Base-by-base conservation (phyloP, 1,140 invertebrate species). In the Cyrtorhinus lividipennis region DNA sequence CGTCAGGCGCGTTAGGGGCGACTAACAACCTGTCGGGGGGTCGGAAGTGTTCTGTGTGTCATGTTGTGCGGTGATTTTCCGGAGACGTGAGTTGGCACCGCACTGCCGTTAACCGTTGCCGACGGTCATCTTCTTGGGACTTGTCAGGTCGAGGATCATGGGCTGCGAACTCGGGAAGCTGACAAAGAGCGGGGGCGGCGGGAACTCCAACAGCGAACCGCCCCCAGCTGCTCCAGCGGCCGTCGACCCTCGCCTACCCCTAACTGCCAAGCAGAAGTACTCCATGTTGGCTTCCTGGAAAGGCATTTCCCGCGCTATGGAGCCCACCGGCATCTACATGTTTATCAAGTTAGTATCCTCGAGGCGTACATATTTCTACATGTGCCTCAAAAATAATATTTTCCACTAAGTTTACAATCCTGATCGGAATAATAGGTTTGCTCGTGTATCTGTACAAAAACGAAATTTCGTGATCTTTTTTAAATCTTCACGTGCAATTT, bases 241-340 rank as follows among this genome's bases (percentile, higher is more conserved):
- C 12, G 80, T 82, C 2, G 88, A 91, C 73, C 85, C 87, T 1
- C 73, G 88, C 44, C 77, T 92, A 63, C 90, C 90, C 0, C 77
- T 94, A 22, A 90, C 85, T 0, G 87, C 86, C 2, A 85, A 84
- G 70, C 89, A 94, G 77, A 90, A 87, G 72, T 92, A 89, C 72
- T 85, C 80, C 64, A 88, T 94, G 76, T 78, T 88, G 38, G 88
- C 89, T 1, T 90, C 87, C 13, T 94, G 90, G 90, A 92, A 90
- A 72, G 89, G 85, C 2, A 91, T 92, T 65, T 83, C 83, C 53
- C 80, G 89, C 66, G 88, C 88, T 1, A 87, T 92, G 80, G 87
- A 90, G 73, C 81, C 85, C 15, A 92, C 90, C 24, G 90, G 90
- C 18, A 82, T 93, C 66, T 83, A 82, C 73, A 93, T 93, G 90